A percentile compares a stretch with the other conserved stretches of the same genome.
phyloP scores from a whole-genome alignment of 1,140 invertebrate species.

The Drosophila seguyi region DNA sequence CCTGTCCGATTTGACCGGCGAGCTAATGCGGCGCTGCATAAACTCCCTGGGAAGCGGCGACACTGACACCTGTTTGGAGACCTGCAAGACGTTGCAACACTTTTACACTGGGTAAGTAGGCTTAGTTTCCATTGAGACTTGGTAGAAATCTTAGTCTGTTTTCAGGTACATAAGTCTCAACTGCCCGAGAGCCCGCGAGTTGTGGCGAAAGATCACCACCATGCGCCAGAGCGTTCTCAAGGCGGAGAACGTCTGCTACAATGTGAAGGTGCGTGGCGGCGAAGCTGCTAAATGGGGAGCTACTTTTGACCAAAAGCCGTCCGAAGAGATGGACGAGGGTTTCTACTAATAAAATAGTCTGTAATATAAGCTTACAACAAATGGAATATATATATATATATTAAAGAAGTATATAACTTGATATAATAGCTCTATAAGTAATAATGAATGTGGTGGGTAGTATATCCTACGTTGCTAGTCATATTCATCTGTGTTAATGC shows the following conservation, averaged over 20 bases:
- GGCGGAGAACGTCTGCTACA: constrained; percentile 94
- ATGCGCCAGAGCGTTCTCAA: constrained; percentile 91
- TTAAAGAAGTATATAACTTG: background rate
- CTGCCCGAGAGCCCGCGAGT: constrained; percentile 87
- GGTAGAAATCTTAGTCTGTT: background rate
- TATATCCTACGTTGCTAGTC: constrained; percentile 29
- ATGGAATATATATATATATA: constrained; percentile 4
- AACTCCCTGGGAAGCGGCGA: constrained; percentile 92
- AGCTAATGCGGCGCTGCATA: constrained; percentile 95
- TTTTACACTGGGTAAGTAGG: constrained; percentile 87
- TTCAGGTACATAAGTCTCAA: constrained; percentile 75
- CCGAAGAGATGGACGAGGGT: constrained; percentile 75
- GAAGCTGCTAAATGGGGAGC: constrained; percentile 89
- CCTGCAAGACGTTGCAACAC: constrained; percentile 90
- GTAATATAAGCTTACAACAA: constrained; percentile 1
- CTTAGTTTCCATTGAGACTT: background rate
- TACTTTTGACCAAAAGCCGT: constrained; percentile 74
- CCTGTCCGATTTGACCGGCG: constrained; percentile 94
- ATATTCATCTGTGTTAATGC: constrained; percentile 51
- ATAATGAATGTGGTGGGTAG: background rate
- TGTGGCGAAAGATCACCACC: constrained; percentile 90
- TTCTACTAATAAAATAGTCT: constrained; percentile 52
- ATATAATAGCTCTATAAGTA: background rate
- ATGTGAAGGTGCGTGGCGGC: constrained; percentile 91
- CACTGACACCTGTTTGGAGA: constrained; percentile 90